Evolutionary conservation across 2,797 vertebrate species (phyloP).

Genomic region (Mus minutoides): DNA sequence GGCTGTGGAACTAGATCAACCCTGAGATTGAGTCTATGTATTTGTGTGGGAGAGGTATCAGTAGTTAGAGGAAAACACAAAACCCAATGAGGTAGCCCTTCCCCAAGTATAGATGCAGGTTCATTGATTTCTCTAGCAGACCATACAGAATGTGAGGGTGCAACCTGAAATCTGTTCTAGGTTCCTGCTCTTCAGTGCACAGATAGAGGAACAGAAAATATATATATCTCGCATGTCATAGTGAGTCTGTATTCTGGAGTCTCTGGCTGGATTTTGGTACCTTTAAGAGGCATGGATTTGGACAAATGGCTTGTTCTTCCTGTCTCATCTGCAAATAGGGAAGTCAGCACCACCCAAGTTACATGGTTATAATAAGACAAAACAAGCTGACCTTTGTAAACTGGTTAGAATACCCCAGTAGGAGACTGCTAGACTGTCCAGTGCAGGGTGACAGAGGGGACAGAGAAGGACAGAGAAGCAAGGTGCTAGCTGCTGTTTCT

Average conservation of each 20-base stretch:
- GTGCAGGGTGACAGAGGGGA: no score
- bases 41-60: not conserved
- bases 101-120: fast-evolving
- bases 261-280: not conserved
- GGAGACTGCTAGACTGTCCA: no score
- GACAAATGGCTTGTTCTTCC: not conserved
- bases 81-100: not conserved
- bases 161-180: not conserved
- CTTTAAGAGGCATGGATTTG: not conserved
- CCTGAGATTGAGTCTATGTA: not conserved
- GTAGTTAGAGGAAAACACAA: not conserved
- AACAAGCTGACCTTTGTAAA: not conserved
- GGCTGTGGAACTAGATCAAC: not conserved
- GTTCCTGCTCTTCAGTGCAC: not conserved
- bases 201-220: not conserved
- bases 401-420: not conserved
- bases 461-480: not conserved
- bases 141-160: fast-evolving
- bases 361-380: not conserved
- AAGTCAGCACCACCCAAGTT: not conserved
- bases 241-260: not conserved
- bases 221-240: fast-evolving
- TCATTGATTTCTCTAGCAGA: not conserved
- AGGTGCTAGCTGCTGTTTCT: not conserved
- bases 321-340: not conserved